Evolutionary conservation across 2,797 vertebrate species (phyloP), one percentile per base, ranked within the genome.

Genomic region (Etheostoma nigrum): DNA sequence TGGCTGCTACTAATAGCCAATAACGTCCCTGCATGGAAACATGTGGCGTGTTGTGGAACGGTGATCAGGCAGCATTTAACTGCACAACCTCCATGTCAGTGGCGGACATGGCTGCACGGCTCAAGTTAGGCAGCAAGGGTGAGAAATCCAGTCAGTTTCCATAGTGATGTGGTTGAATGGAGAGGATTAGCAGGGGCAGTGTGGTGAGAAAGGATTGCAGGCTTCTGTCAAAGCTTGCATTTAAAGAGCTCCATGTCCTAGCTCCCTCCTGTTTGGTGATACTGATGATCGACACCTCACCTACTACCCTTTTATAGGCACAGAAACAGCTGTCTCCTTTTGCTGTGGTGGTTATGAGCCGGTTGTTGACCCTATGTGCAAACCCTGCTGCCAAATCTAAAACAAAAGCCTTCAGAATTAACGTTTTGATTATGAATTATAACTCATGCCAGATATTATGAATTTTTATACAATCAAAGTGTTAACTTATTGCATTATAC

Each of bases 81-180:
- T 59, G 83, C 83, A 82, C 87, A 88, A 76, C 82, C 90, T 89
- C 72, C 74, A 53, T 89, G 87, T 91, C 87, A 82, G 84, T 21
- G 78, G 74, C 74, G 57, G 89, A 87, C 84, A 78, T 71, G 88
- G 75, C 87, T 81, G 83, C 76, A 66, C 89, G 93, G 91, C 91
- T 91, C 88, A 91, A 92, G 91, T 93, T 92, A 76, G 88, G 80
- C 85, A 68, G 89, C 80, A 79, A 84, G 91, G 92, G 90, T 89
- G 88, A 94, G 85, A 91, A 87, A 89, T 89, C 81, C 82, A 92
- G 87, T 93, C 93, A 90, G 95, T 96, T 96, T 95, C 95, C 95
- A 96, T 95, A 96, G 95, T 92, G 94, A 96, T 92, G 88, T 67
- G 88, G 89, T 86, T 90, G 93, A 94, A 94, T 92, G 88, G 88